Percentiles rank a stretch among this genome's conserved stretches.
These are phyloP conservation scores for Diplodus puntazzo DNA, from an alignment of 2,797 vertebrate genomes.

Conservation along the genomic window DNA sequence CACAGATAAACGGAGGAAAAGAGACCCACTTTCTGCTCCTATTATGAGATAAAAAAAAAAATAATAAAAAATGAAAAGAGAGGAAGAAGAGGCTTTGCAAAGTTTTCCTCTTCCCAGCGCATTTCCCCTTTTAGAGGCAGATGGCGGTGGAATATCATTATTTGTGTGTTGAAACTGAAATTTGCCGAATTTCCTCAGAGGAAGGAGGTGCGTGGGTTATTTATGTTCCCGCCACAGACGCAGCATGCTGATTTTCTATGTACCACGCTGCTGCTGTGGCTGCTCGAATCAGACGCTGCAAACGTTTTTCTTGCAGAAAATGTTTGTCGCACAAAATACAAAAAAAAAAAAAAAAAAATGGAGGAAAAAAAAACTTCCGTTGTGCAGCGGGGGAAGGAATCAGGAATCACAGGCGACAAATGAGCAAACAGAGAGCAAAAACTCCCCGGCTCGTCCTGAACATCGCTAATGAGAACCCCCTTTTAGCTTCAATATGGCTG, in stretches of 20 bases:
- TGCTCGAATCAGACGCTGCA: slow-evolving; percentile 29
- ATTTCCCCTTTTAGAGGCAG: slow-evolving; percentile 68
- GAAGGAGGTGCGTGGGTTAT: slow-evolving; percentile 68
- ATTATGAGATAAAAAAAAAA: slow-evolving; percentile 85
- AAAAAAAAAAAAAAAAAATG: neutral
- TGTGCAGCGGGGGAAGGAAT: slow-evolving; percentile 52
- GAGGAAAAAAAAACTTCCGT: slow-evolving; percentile 19
- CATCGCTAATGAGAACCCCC: slow-evolving; percentile 70
- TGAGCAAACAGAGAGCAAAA: slow-evolving; percentile 75
- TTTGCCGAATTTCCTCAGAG: slow-evolving; percentile 70
- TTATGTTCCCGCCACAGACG: slow-evolving; percentile 68
- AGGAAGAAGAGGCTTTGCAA: slow-evolving; percentile 64
- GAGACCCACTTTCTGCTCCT: slow-evolving; percentile 78
- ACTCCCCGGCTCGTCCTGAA: slow-evolving; percentile 55
- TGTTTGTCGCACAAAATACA: slow-evolving; percentile 43
- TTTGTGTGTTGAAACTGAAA: slow-evolving; percentile 64
- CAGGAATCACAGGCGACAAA: slow-evolving; percentile 75
- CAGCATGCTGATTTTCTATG: slow-evolving; percentile 60
- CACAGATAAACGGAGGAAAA: slow-evolving; percentile 82
- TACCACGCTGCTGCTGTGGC: slow-evolving; percentile 6
- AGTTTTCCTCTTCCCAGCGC: slow-evolving; percentile 73
- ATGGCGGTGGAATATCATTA: slow-evolving; percentile 74
- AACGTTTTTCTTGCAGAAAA: slow-evolving; percentile 48
- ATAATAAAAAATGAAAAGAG: slow-evolving; percentile 37
- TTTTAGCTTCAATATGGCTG: slow-evolving; percentile 45